Evolutionary conservation across 2,113 vertebrate genomes (phyloP), one percentile per base, ranked within the genome.

Genomic region (Steatornis caripensis): DNA sequence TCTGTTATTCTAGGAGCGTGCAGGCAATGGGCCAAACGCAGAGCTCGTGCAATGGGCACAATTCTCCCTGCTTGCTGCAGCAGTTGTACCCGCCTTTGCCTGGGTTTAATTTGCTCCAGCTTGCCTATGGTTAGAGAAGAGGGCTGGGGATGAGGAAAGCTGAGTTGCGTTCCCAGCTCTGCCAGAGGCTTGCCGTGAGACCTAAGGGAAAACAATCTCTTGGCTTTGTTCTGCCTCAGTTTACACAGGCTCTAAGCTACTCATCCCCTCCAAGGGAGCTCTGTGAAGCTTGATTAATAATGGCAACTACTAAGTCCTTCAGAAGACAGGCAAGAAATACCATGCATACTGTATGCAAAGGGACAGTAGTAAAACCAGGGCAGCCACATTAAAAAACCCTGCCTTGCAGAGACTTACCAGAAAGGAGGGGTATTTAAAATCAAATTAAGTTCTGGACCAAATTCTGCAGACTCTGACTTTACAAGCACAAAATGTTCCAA

Each of bases 61-160:
- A 27, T 57, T 78, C 88, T 95, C 65, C 69, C 65, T 48, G 69
- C 71, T 53, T 92, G 83, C 96, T 92, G 1, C 6, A 49, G 74
- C 48, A 92, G 45, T 23, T 64, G 65, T 75, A 87, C 80, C 89
- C 89, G 57, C 43, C 70, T 96, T 90, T 70, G 64, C 93, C 90
- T 97, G 95, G 43, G 23, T 87, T 97, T 96, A 93, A 94, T 93
- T 94, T 84, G 39, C 94, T 96, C 90, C 96, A 95, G 93, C 79
- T 66, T 92, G 64, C 51, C 68, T 82, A 82, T 22, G 53, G 76
- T 90, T 90, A 84, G 76, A 94, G 93, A 60, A 89, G 22, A 75
- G 64, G 43, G 60, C 64, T 68, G 64, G 69, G 51, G 90, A 84
- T 60, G 30, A 81, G 85, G 68, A 78, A 88, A 94, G 85, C 90